phyloP scores from a whole-genome alignment of 1,140 invertebrate species.

The Bombus sibiricus region DNA sequence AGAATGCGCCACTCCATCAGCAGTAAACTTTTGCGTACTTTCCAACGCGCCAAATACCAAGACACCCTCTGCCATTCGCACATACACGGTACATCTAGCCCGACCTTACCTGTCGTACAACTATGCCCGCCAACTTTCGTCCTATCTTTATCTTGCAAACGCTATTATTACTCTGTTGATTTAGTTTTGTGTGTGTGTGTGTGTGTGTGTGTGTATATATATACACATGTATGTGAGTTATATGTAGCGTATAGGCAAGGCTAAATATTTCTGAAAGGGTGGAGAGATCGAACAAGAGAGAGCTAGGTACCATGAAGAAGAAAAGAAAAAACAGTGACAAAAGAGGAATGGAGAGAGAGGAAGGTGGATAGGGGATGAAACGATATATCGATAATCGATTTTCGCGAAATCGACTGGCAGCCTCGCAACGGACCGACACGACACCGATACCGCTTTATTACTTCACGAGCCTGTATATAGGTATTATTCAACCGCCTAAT shows the following conservation, averaged over 20 bases:
- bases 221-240: too few species aligned
- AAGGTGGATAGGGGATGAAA: conserved; percentile 14
- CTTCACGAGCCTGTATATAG: conserved; percentile 57
- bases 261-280: too few species aligned
- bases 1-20: conserved; percentile 68
- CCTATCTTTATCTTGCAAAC: not conserved
- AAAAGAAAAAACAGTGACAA: not conserved
- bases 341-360: conserved; percentile 18
- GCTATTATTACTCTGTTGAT: not conserved
- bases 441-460: conserved; percentile 64
- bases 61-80: not conserved
- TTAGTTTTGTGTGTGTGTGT: too few species aligned
- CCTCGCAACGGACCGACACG: conserved; percentile 24
- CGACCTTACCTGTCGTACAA: too few species aligned
- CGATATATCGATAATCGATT: conserved; percentile 69
- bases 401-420: conserved; percentile 51
- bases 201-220: not conserved
- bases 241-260: not conserved
- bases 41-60: conserved; percentile 39
- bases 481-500: conserved; percentile 61
- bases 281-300: conserved; percentile 4
- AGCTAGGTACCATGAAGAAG: not conserved
- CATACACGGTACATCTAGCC: not conserved
- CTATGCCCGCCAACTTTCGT: not conserved
- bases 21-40: conserved; percentile 68